Conservation (phyloP, 1,140 invertebrate species). For the Trachelipus rathkii region DNA sequence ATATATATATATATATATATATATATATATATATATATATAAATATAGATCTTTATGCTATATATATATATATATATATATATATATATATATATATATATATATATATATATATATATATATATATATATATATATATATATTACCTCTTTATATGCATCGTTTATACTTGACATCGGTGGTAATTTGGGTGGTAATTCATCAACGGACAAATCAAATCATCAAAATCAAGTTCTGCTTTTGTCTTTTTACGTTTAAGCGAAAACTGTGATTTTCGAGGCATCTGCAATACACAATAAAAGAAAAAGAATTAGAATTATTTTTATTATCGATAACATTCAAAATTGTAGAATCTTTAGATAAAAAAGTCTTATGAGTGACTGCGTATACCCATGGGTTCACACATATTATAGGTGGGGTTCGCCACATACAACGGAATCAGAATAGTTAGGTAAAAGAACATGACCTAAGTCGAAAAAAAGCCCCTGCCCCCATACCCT, state of each 20-base stretch:
- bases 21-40: background rate
- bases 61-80: background rate
- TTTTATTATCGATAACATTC: too few relatives aligned
- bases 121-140: conserved; percentile 17
- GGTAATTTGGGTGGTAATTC: conserved; percentile 27
- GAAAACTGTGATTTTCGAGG: conserved; percentile 86
- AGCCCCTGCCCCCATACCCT: too few relatives aligned
- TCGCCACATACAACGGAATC: too few relatives aligned
- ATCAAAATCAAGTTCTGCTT: conserved; percentile 66
- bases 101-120: conserved; percentile 23
- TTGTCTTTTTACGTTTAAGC: conserved; percentile 78
- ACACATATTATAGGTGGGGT: conserved; percentile 1
- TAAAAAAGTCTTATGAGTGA: background rate
- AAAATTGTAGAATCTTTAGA: background rate
- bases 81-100: conserved; percentile 22
- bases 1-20: conserved; percentile 32
- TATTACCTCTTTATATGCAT: conserved; percentile 1
- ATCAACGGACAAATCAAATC: conserved; percentile 79
- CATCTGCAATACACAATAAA: conserved; percentile 58
- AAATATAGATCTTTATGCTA: too few relatives aligned
- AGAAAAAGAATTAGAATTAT: background rate
- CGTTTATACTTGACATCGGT: background rate
- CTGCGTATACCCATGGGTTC: background rate
- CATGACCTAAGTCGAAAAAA: too few relatives aligned
- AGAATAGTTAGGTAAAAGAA: too few relatives aligned